Conservation (phyloP, 1,140 invertebrate species). For the Coelopa frigida region DNA sequence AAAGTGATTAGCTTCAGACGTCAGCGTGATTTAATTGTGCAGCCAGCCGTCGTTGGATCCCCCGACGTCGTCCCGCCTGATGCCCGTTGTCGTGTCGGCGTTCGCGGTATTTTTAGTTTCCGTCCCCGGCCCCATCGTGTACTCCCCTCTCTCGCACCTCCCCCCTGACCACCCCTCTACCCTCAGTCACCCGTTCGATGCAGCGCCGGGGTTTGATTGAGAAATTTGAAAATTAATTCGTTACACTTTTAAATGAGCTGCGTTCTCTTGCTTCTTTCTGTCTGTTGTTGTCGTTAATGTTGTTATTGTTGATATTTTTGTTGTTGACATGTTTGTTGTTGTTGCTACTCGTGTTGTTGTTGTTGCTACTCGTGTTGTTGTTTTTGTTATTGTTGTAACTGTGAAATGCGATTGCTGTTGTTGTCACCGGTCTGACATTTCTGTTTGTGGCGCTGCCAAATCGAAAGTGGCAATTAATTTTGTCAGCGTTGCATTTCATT, state of each 20-base stretch:
- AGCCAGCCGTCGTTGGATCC: background rate
- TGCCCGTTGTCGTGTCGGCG: conserved; percentile 1
- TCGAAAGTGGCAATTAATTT: conserved; percentile 13
- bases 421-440: conserved; percentile 7
- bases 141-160: background rate
- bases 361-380: too few relatives aligned
- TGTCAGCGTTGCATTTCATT: background rate
- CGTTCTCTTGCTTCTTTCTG: too few relatives aligned
- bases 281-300: too few relatives aligned
- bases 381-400: too few relatives aligned
- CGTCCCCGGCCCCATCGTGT: too few relatives aligned
- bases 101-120: too few relatives aligned
- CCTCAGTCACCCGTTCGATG: too few relatives aligned
- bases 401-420: too few relatives aligned
- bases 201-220: conserved; percentile 1
- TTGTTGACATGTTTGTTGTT: too few relatives aligned
- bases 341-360: too few relatives aligned
- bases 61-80: background rate
- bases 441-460: conserved; percentile 11
- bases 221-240: conserved; percentile 11
- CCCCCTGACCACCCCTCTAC: too few relatives aligned
- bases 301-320: too few relatives aligned
- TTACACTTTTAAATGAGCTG: conserved; percentile 3
- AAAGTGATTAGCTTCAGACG: conserved; percentile 14
- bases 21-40: conserved; percentile 11